A percentile compares a stretch with the other conserved stretches of the same genome.
These are phyloP conservation scores for Chelonus formosanus DNA, from an alignment of 2,888 invertebrate genomes.

Conservation along the genomic window DNA sequence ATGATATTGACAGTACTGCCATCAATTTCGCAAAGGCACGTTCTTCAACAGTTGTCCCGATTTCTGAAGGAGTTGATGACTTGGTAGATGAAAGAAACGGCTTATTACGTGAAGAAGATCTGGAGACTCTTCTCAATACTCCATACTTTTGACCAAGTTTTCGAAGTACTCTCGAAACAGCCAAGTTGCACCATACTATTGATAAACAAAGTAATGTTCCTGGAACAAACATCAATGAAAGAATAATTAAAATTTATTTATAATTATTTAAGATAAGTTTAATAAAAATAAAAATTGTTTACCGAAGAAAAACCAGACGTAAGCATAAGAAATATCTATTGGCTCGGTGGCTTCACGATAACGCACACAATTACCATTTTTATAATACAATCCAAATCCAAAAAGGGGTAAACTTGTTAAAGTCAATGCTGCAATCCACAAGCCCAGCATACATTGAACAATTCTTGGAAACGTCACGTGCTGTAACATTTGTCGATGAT, in stretches of 20 bases:
- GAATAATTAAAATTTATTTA: neutral
- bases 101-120: slow-evolving; percentile 57
- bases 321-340: slow-evolving; percentile 77
- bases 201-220: slow-evolving; percentile 77
- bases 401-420: slow-evolving; percentile 81
- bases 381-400: slow-evolving; percentile 66
- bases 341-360: slow-evolving; percentile 76
- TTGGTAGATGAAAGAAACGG: slow-evolving; percentile 52
- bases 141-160: slow-evolving; percentile 65
- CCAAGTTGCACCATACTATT: slow-evolving; percentile 84
- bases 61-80: slow-evolving; percentile 48
- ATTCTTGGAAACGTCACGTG: slow-evolving; percentile 83
- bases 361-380: slow-evolving; percentile 70
- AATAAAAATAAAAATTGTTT: slow-evolving; percentile 29
- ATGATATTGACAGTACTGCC: slow-evolving; percentile 83
- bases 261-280: too few relatives aligned
- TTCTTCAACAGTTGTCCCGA: slow-evolving; percentile 76
- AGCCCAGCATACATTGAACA: slow-evolving; percentile 74
- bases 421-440: slow-evolving; percentile 76
- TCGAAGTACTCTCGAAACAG: slow-evolving; percentile 80
- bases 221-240: slow-evolving; percentile 54
- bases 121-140: slow-evolving; percentile 55
- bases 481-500: slow-evolving; percentile 66
- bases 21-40: slow-evolving; percentile 85
- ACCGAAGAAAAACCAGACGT: slow-evolving; percentile 81